Evolutionary conservation across 2,888 invertebrate genomes (phyloP).

Genomic region (Ditylenchus weischeri): DNA sequence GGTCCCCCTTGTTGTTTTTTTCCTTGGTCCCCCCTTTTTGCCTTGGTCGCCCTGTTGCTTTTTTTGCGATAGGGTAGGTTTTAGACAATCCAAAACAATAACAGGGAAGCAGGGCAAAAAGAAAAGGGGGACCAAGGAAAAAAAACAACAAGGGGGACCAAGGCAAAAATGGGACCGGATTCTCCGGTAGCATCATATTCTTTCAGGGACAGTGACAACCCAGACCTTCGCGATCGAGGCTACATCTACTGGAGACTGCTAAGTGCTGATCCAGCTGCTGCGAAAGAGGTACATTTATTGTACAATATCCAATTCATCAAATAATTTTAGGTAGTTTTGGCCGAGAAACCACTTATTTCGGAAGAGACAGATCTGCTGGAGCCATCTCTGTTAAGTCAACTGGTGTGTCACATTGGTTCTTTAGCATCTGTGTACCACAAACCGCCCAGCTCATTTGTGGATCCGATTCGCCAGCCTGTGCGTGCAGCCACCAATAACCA

Average conservation of each 20-base stretch:
- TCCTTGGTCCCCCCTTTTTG: too few relatives aligned
- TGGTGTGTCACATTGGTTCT: slow-evolving; percentile 96
- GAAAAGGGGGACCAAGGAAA: too few relatives aligned
- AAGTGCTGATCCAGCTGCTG: slow-evolving; percentile 97
- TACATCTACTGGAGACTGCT: slow-evolving; percentile 98
- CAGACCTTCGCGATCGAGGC: slow-evolving; percentile 92
- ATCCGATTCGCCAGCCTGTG: slow-evolving; percentile 67
- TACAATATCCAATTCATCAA: neutral
- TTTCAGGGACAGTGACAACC: slow-evolving; percentile 80
- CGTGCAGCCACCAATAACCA: slow-evolving; percentile 17
- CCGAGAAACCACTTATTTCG: slow-evolving; percentile 96
- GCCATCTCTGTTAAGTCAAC: slow-evolving; percentile 91
- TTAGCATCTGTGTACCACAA: slow-evolving; percentile 98
- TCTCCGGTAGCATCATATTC: too few relatives aligned
- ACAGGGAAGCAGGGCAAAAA: too few relatives aligned
- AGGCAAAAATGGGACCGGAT: too few relatives aligned
- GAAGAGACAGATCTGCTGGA: slow-evolving; percentile 97
- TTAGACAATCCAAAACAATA: too few relatives aligned
- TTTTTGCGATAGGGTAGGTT: too few relatives aligned
- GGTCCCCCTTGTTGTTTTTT: too few relatives aligned
- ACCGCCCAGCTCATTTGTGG: slow-evolving; percentile 96
- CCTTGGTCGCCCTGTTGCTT: too few relatives aligned
- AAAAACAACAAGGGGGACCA: too few relatives aligned
- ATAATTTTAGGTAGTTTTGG: slow-evolving; percentile 72
- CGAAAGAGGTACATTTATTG: slow-evolving; percentile 75